Percentiles rank a stretch among this genome's conserved stretches.
These are phyloP conservation scores for Platycheirus albimanus DNA, from an alignment of 2,888 invertebrate species.

Conservation along the genomic window DNA sequence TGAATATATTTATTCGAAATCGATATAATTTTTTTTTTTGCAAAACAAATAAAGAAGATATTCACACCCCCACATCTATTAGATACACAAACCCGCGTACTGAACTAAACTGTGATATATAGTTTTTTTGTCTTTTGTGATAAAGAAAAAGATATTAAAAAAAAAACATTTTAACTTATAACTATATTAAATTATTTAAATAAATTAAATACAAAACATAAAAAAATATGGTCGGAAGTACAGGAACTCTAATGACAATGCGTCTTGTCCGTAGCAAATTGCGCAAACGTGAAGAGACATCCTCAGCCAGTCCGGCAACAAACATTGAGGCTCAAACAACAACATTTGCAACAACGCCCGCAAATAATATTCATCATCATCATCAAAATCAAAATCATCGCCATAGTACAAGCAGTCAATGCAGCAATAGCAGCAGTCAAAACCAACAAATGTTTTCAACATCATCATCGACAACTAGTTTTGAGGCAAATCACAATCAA, in stretches of 20 bases:
- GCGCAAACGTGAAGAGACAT: constrained; percentile 92
- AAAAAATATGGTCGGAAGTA: constrained; percentile 90
- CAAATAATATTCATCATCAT: constrained; percentile 72
- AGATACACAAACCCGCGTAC: constrained; percentile 55
- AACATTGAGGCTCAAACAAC: constrained; percentile 84
- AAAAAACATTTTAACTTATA: constrained; percentile 62
- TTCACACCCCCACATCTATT: constrained; percentile 41
- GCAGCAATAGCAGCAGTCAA: constrained; percentile 75
- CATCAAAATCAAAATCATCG: constrained; percentile 76
- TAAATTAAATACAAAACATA: constrained; percentile 53
- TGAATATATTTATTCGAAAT: constrained; percentile 45
- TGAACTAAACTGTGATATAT: constrained; percentile 77
- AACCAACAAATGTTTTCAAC: constrained; percentile 71
- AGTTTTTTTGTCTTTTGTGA: constrained; percentile 52
- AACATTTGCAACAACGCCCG: constrained; percentile 78
- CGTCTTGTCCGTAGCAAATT: constrained; percentile 96
- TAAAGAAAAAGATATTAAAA: constrained; percentile 54
- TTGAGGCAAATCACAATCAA: constrained; percentile 70
- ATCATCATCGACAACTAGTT: constrained; percentile 70
- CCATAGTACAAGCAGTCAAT: constrained; percentile 72
- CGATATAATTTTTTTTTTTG: constrained; percentile 10
- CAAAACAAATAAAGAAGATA: constrained; percentile 43
- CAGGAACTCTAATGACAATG: constrained; percentile 93
- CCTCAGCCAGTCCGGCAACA: constrained; percentile 88
- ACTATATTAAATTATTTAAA: constrained; percentile 62